phyloP scores from a whole-genome alignment of 2,113 vertebrate genomes.

The Lepisosteus osseus region DNA sequence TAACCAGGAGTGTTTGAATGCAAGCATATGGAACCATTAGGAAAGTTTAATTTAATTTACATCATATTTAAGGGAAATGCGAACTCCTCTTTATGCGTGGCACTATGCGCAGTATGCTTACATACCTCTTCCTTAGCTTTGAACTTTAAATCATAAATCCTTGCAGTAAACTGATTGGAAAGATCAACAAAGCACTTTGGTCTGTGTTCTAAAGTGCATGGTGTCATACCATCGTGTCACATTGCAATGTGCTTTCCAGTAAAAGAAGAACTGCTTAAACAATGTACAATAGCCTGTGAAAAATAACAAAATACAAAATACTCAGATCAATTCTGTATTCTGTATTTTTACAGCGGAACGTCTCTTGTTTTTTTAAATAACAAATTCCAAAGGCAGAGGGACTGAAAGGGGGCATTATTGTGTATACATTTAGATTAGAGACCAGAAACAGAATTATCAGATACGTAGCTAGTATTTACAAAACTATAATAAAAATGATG shows the following conservation, averaged over 20 bases:
- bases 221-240: conserved; percentile 29
- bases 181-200: conserved; percentile 33
- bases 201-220: conserved; percentile 28
- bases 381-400: too few species aligned
- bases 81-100: conserved; percentile 17
- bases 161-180: conserved; percentile 28
- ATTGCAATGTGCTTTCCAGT: conserved; percentile 16
- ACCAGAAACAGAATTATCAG: too few species aligned
- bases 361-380: too few species aligned
- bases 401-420: too few species aligned
- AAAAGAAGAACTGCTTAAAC: too few species aligned
- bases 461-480: too few species aligned
- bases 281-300: too few species aligned
- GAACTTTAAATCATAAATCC: conserved; percentile 33
- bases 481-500: too few species aligned
- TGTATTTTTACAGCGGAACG: too few species aligned
- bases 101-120: conserved; percentile 21
- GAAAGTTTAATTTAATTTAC: conserved; percentile 40
- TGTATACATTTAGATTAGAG: too few species aligned
- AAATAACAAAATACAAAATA: too few species aligned
- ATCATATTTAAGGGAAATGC: conserved; percentile 35
- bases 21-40: conserved; percentile 39
- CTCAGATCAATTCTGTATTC: too few species aligned
- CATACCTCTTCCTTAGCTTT: conserved; percentile 34
- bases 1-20: conserved; percentile 16